Conservation (phyloP, 2,113 vertebrate species). For the Phaethornis superciliosus region DNA sequence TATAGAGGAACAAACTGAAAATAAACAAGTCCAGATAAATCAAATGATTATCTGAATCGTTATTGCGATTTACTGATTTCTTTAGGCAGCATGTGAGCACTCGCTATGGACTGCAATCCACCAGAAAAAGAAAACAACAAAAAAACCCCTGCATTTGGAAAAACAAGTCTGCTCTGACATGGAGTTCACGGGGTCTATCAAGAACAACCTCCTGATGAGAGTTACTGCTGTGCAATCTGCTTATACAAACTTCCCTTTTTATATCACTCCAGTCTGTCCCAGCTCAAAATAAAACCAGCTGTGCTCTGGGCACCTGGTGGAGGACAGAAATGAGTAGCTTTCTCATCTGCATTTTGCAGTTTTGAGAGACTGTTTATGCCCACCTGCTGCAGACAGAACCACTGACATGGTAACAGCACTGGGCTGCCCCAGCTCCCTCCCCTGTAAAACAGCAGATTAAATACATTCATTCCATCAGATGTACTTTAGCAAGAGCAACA, state of each 20-base stretch:
- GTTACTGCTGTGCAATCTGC: slow-evolving; percentile 8
- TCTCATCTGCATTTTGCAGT: background rate
- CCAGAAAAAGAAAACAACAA: background rate
- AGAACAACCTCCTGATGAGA: background rate
- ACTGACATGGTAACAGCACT: fast-evolving
- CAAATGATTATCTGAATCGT: background rate
- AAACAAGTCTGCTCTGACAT: background rate
- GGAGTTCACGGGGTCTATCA: background rate
- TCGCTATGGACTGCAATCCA: background rate
- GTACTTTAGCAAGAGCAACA: background rate
- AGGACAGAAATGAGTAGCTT: background rate
- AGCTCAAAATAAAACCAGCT: background rate
- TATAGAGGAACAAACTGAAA: slow-evolving; percentile 21
- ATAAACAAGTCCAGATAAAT: slow-evolving; percentile 20
- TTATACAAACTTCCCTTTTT: slow-evolving; percentile 43
- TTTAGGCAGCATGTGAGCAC: slow-evolving; percentile 22
- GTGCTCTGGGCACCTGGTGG: background rate
- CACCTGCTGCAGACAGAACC: background rate
- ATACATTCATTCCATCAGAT: slow-evolving; percentile 4
- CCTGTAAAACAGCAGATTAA: background rate
- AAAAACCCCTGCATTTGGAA: background rate
- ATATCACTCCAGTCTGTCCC: background rate
- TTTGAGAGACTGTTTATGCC: background rate
- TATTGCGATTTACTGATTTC: background rate
- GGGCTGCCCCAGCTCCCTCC: background rate